Evolutionary conservation across 2,888 invertebrate species (phyloP).

Genomic region (Elysia crispata): DNA sequence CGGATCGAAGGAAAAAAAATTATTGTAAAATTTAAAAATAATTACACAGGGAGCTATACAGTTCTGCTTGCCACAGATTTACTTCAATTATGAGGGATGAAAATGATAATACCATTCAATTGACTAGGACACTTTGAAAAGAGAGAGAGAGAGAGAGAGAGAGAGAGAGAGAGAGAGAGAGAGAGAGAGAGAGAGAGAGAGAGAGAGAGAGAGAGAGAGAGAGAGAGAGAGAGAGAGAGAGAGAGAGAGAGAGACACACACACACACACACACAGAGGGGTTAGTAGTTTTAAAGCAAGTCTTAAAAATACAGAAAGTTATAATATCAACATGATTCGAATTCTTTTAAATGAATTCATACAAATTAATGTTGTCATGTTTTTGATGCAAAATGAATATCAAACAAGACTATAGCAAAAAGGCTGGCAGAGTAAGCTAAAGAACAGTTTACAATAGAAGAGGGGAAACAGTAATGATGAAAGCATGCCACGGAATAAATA

Average conservation of each 20-base stretch:
- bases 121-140: neutral
- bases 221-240: slow-evolving; percentile 23
- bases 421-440: no score
- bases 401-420: no score
- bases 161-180: slow-evolving; percentile 29
- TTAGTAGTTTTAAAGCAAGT: no score
- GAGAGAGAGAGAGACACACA: neutral
- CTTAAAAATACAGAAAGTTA: no score
- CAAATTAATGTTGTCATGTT: neutral
- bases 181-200: slow-evolving; percentile 33
- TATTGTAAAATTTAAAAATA: no score
- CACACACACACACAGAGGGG: no score
- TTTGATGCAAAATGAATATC: neutral
- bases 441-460: no score
- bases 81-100: neutral
- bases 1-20: no score
- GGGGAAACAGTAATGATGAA: neutral
- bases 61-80: no score
- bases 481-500: neutral
- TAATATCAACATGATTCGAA: no score
- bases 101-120: neutral
- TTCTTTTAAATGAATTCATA: no score
- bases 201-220: slow-evolving; percentile 33
- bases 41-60: no score
- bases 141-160: neutral